These are phyloP conservation scores for Mormyrus lacerda DNA, from an alignment of 2,113 vertebrate genomes.

Conservation along the genomic window DNA sequence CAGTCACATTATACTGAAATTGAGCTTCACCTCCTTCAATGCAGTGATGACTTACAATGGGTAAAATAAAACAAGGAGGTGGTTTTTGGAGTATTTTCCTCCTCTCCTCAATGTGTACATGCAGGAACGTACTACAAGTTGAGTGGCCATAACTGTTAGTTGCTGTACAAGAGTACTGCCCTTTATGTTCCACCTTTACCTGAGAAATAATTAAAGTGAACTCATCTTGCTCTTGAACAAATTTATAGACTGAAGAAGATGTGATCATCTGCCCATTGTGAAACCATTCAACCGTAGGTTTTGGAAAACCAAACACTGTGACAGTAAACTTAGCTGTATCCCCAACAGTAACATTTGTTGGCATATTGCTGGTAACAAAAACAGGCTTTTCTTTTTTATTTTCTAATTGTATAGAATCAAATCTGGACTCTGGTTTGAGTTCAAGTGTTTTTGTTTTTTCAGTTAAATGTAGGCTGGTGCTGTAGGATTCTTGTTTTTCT, in stretches of 20 bases:
- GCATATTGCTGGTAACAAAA: conserved; percentile 68
- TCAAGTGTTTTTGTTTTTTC: conserved; percentile 80
- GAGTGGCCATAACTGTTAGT: conserved; percentile 68
- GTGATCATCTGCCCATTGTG: conserved; percentile 63
- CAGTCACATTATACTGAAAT: conserved; percentile 65
- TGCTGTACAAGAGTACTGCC: conserved; percentile 75
- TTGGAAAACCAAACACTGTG: conserved; percentile 67
- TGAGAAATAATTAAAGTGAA: conserved; percentile 72
- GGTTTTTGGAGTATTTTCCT: conserved; percentile 54
- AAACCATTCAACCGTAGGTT: conserved; percentile 78
- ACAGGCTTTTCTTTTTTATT: conserved; percentile 69
- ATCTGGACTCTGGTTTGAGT: conserved; percentile 76
- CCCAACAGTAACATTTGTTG: conserved; percentile 60
- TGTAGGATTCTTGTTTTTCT: conserved; percentile 72
- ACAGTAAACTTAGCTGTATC: conserved; percentile 74
- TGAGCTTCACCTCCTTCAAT: conserved; percentile 57
- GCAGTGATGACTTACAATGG: conserved; percentile 61
- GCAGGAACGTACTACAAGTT: conserved; percentile 68
- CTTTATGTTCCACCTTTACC: conserved; percentile 65
- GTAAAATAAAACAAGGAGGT: conserved; percentile 63
- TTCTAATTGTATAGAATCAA: conserved; percentile 64
- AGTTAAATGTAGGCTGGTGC: conserved; percentile 65
- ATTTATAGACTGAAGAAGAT: conserved; percentile 59
- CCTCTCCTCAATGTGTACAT: conserved; percentile 55
- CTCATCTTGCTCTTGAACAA: conserved; percentile 71